These are phyloP conservation scores for Orcinus orca DNA, from an alignment of 2,113 vertebrate genomes.

Conservation along the genomic window DNA sequence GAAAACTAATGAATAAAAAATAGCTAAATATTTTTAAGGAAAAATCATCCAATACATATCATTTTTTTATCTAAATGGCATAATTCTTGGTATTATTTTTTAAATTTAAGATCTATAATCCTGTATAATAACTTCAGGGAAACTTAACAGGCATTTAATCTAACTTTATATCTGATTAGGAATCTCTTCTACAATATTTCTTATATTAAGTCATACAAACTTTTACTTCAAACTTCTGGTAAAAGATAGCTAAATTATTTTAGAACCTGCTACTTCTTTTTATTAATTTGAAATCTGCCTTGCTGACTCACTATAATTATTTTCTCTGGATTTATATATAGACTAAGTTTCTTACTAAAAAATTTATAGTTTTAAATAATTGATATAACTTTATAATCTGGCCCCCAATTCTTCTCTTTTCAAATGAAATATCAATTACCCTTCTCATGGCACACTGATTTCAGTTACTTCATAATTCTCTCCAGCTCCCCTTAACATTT, in stretches of 20 bases:
- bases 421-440: background rate
- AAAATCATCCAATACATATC: background rate
- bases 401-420: background rate
- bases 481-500: background rate
- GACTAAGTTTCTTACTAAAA: background rate
- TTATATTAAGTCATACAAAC: background rate
- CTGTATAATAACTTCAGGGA: background rate
- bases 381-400: background rate
- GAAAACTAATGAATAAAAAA: background rate
- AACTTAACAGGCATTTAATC: background rate
- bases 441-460: background rate
- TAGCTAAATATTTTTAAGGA: background rate
- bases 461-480: background rate
- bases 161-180: background rate
- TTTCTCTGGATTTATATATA: background rate
- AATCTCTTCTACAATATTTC: background rate
- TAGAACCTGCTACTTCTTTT: background rate
- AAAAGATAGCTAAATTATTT: background rate
- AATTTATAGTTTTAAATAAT: background rate
- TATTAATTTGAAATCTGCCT: background rate
- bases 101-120: background rate
- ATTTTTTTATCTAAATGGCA: background rate
- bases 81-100: background rate
- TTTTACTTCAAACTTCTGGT: background rate
- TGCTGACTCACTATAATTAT: background rate